Evolutionary conservation across 1,140 invertebrate species (phyloP), one percentile per base, ranked within the genome.

Genomic region (Oncopodura yosiiana): DNA sequence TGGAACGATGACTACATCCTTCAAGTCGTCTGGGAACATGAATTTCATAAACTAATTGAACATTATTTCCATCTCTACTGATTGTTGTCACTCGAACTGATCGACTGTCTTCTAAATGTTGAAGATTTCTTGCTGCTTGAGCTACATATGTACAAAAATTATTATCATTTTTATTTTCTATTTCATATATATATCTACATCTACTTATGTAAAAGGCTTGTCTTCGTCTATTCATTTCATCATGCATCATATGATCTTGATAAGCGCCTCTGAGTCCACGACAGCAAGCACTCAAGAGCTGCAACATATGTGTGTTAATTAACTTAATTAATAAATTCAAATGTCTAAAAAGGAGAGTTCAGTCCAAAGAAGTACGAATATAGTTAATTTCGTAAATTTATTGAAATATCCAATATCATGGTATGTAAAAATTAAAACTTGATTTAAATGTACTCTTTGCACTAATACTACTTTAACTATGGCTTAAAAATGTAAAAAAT

Each of bases 11-110:
- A 27, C 12, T 29, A 16, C 26, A 46, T n/a, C 24, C 32, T n/a
- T 30, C 27, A 21, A 29, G 26, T 4, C 34, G 27, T 57, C 48
- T 26, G 18, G 49, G 36, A 23, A 51, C 26, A 32, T 41, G 42
- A 34, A 59, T 59, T 59, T 59, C 57, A 50, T 59, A 59, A 1
- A 59, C 46, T n/a, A 53, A 39, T 16, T 45, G 39, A 5, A 54
- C 29, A 8, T 26, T 26, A 18, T 42, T 52, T 6, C 45, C 45
- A 18, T 53, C 57, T 19, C 41, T 18, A 32, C 46, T 44, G 24
- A 59, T 59, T 29, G 57, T 59, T 9, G 57, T 54, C n/a, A 59
- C 52, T 11, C 57, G n/a, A 0, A 55, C 45, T 14, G 45, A 29
- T 36, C 50, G 18, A 11, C 42, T 50, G 1, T 57, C 55, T 26